Evolutionary conservation across 2,113 vertebrate genomes (phyloP).

Genomic region (Podilymbus podiceps): DNA sequence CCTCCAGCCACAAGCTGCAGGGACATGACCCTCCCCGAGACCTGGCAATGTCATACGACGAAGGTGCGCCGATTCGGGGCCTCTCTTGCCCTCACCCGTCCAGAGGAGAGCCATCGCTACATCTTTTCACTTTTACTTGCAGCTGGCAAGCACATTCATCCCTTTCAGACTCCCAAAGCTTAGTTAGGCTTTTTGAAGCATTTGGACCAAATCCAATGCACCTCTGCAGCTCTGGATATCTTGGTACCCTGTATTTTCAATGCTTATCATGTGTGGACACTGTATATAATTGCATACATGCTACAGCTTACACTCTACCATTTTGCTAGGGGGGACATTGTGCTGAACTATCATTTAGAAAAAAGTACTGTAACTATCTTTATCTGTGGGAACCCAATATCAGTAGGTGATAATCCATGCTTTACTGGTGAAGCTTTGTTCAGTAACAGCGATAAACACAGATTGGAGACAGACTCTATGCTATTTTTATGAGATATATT

Average conservation of each 20-base stretch:
- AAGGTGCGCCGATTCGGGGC: neutral
- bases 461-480: neutral
- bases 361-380: neutral
- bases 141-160: neutral
- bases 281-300: neutral
- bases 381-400: neutral
- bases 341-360: neutral
- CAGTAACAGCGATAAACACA: neutral
- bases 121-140: neutral
- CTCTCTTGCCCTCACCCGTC: neutral
- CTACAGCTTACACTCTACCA: neutral
- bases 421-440: neutral
- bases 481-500: neutral
- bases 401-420: neutral
- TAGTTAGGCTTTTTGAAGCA: neutral
- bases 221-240: neutral
- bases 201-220: neutral
- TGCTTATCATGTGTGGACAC: neutral
- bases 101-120: neutral
- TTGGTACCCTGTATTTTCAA: neutral
- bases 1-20: neutral
- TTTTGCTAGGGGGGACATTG: neutral
- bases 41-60: rapidly evolving
- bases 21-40: neutral
- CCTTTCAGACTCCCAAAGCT: neutral